A percentile compares a stretch with the other conserved stretches of the same genome.
These are phyloP conservation scores for Barnardius zonarius DNA, from an alignment of 2,113 vertebrate species.

Conservation along the genomic window DNA sequence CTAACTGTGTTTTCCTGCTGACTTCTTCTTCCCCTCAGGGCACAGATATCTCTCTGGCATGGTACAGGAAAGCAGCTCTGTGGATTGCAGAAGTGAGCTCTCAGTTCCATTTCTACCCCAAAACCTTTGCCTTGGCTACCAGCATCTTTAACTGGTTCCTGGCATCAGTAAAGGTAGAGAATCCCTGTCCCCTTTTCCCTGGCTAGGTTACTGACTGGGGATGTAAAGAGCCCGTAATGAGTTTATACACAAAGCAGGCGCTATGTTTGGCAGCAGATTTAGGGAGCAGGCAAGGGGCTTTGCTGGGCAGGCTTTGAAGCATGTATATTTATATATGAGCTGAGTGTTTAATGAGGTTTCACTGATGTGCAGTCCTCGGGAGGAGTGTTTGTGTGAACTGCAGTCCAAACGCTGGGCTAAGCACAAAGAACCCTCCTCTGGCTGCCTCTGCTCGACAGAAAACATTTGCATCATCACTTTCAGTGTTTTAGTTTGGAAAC, in stretches of 20 bases:
- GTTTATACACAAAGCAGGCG: background rate
- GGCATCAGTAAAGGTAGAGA: slow-evolving; percentile 73
- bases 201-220: background rate
- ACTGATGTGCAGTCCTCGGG: background rate
- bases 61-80: slow-evolving; percentile 70
- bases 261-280: background rate
- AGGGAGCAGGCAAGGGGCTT: background rate
- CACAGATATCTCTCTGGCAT: slow-evolving; percentile 65
- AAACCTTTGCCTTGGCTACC: slow-evolving; percentile 74
- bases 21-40: slow-evolving; percentile 55
- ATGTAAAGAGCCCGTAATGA: background rate
- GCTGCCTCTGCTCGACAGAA: background rate
- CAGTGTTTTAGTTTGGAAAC: background rate
- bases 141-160: slow-evolving; percentile 74
- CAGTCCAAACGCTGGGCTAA: background rate
- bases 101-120: slow-evolving; percentile 70
- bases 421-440: background rate
- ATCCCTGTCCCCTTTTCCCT: background rate
- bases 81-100: slow-evolving; percentile 73
- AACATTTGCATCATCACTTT: background rate
- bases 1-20: background rate
- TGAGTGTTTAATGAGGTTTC: background rate
- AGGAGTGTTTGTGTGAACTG: background rate
- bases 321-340: background rate
- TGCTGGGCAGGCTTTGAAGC: background rate